Percentiles rank a stretch among this genome's conserved stretches.
Conservation (phyloP, 1,140 invertebrate genomes). For the Caenorhabditis brenneri region DNA sequence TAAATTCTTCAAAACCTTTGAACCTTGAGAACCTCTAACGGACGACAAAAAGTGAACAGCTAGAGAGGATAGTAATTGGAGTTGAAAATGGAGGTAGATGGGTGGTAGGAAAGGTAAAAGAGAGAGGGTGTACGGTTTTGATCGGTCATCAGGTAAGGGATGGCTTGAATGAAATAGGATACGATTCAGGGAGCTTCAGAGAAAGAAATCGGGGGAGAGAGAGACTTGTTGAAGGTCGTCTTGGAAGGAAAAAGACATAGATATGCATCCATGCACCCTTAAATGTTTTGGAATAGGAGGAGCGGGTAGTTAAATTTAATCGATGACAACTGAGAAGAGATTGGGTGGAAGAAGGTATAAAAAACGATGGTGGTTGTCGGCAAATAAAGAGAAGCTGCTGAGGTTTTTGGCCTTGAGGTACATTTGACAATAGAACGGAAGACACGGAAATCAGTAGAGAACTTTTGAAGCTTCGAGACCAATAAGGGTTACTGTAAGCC, state of each 20-base stretch:
- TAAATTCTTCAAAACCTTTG: no score
- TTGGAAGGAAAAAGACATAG: not conserved
- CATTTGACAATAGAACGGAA: no score
- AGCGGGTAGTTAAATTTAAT: not conserved
- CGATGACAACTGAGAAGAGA: not conserved
- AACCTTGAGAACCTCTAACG: no score
- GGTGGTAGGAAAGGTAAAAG: no score
- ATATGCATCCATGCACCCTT: conserved; percentile 41
- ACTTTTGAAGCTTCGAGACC: no score
- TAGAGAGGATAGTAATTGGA: not conserved
- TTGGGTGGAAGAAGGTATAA: not conserved
- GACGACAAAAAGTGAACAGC: not conserved
- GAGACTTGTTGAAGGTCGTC: conserved; percentile 15
- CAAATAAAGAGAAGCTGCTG: not conserved
- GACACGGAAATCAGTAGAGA: no score
- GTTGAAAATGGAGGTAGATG: not conserved
- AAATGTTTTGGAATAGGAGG: not conserved
- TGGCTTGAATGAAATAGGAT: not conserved
- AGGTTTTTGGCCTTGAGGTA: no score
- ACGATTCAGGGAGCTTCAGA: not conserved
- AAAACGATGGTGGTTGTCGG: not conserved
- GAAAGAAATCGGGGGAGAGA: not conserved
- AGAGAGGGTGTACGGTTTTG: conserved; percentile 16
- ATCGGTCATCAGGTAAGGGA: not conserved
- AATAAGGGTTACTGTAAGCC: no score